Evolutionary conservation across 2,113 vertebrate species (phyloP), one percentile per base, ranked within the genome.

Genomic region (Tachycineta bicolor): DNA sequence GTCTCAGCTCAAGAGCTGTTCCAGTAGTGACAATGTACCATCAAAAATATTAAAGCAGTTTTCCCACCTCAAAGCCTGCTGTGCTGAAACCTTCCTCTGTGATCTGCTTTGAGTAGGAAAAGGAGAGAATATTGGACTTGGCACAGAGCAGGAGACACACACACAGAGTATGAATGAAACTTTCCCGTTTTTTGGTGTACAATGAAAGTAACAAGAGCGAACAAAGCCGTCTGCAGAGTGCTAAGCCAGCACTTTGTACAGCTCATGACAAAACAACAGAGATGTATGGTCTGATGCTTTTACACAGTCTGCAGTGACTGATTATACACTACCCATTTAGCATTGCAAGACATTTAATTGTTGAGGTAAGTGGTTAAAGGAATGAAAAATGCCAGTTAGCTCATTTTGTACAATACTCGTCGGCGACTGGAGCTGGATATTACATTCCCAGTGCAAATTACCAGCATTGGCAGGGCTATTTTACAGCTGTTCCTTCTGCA

Each of bases 311-410:
- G 49, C n/a, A 75, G 58, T 94, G 88, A 95, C 91, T 95, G 92
- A 94, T 92, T 83, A 78, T 14, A 39, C 10, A 20, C 47, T 49
- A 12, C 62, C 58, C 86, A 89, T 82, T 86, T 89, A 92, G 69
- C 56, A 39, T 6, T 75, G 76, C 58, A 73, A 58, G 93, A 31
- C 29, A 52, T 81, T 81, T 95, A 95, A 91, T 93, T 94, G 76
- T 90, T 89, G 91, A 95, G 65, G 93, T 93, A 90, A 94, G 73
- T 92, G 93, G 87, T 73, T 95, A 86, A 90, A 93, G 89, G 82
- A 92, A 95, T 94, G 80, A 96, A 91, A 95, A 96, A 82, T 76
- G 91, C 49, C 20, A 6, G 26, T 93, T 67, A 87, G 88, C 49
- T 93, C 76, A 33, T 95, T 95, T 73, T 87, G 81, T 59, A 29